Conservation (phyloP, 2,888 invertebrate species). For the Drosophila suboccidentalis region DNA sequence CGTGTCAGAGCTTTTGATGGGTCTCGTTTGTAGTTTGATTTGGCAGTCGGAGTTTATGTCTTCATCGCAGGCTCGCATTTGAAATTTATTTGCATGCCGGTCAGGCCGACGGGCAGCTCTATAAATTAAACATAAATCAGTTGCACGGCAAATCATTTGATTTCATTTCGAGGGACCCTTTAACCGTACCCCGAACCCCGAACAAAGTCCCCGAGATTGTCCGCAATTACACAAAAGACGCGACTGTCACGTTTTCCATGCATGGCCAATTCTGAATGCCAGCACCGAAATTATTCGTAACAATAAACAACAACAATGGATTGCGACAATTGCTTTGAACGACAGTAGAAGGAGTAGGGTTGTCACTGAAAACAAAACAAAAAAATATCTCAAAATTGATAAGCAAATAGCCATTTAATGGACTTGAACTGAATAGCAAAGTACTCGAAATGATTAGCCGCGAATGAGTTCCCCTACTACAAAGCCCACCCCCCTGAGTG, state of each 20-base stretch:
- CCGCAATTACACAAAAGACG: constrained; percentile 57
- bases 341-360: neutral
- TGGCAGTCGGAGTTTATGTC: constrained; percentile 71
- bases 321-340: constrained; percentile 53
- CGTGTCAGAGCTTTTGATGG: constrained; percentile 42
- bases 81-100: constrained; percentile 77
- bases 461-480: constrained; percentile 40
- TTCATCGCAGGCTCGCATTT: constrained; percentile 63
- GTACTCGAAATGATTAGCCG: constrained; percentile 69
- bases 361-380: constrained; percentile 1
- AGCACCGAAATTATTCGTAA: constrained; percentile 47
- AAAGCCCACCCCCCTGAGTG: no score
- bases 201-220: neutral
- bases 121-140: constrained; percentile 80
- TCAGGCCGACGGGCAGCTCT: constrained; percentile 72
- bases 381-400: constrained; percentile 64
- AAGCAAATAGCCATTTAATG: constrained; percentile 76
- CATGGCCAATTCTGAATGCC: constrained; percentile 52
- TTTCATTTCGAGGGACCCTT: constrained; percentile 67
- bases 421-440: constrained; percentile 66
- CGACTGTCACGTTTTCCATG: constrained; percentile 63
- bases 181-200: neutral
- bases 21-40: constrained; percentile 55
- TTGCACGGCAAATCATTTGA: constrained; percentile 76
- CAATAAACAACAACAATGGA: constrained; percentile 58